These are phyloP conservation scores for Cossypha heuglini DNA, from an alignment of 2,797 vertebrate species.

Conservation along the genomic window DNA sequence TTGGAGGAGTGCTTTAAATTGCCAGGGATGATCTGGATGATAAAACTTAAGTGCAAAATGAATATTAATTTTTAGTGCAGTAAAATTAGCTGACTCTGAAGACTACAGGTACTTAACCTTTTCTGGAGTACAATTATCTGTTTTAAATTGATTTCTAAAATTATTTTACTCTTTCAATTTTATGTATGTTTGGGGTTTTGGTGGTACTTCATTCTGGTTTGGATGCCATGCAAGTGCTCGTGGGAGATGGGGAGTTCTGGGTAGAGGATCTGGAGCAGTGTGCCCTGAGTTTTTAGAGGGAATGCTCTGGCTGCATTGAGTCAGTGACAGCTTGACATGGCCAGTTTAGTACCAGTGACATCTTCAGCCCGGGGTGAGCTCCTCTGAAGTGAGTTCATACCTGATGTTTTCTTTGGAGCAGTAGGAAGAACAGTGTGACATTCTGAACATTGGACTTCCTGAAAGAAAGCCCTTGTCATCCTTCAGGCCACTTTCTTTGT, in stretches of 20 bases:
- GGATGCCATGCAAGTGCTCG: fast-evolving
- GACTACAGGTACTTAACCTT: conserved; percentile 41
- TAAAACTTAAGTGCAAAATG: conserved; percentile 38
- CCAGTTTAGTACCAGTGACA: not conserved
- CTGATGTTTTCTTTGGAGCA: not conserved
- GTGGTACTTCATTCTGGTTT: not conserved
- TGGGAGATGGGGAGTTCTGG: not conserved
- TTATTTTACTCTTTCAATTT: not conserved
- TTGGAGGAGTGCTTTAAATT: conserved; percentile 34
- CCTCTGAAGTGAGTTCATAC: not conserved
- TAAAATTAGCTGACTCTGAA: conserved; percentile 40
- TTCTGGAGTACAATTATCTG: not conserved
- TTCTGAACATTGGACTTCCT: not conserved
- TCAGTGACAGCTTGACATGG: not conserved
- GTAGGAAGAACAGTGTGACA: not conserved
- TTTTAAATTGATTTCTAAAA: not conserved
- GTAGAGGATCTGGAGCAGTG: not conserved
- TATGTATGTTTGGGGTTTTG: not conserved
- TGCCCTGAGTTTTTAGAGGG: not conserved
- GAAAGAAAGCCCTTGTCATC: not conserved
- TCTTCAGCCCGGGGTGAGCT: not conserved
- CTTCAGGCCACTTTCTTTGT: not conserved
- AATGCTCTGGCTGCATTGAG: not conserved
- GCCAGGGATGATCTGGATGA: conserved; percentile 32
- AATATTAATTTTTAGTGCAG: conserved; percentile 54